Percentiles rank a stretch among this genome's conserved stretches.
Evolutionary conservation across 2,113 vertebrate genomes (phyloP).

Genomic region (Myrmophylax atrothorax): DNA sequence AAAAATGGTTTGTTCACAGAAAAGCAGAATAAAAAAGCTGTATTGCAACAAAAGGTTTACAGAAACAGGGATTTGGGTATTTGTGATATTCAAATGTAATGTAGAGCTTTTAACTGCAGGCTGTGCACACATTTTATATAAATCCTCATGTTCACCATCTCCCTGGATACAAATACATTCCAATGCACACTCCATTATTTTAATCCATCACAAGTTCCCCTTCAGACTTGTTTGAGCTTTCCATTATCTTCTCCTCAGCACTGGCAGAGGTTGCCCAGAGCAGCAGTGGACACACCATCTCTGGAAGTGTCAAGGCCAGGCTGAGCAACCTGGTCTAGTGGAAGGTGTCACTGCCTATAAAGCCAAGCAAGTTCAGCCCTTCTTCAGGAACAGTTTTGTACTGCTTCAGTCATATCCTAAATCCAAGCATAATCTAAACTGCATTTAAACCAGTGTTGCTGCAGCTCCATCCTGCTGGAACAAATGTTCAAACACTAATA

Average conservation of each 20-base stretch:
- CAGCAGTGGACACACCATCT: fast-evolving
- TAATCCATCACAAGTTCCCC: background rate
- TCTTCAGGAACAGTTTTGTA: background rate
- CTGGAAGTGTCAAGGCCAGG: background rate
- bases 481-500: background rate
- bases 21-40: background rate
- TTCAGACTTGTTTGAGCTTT: background rate
- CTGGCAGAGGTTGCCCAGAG: background rate
- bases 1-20: background rate
- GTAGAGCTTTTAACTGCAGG: background rate
- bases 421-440: background rate
- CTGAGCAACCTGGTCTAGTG: fast-evolving
- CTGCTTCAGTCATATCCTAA: background rate
- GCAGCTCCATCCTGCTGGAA: background rate
- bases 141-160: background rate
- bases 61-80: background rate
- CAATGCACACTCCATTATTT: background rate
- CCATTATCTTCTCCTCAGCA: background rate
- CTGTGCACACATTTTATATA: background rate
- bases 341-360: background rate
- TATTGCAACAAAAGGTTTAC: background rate
- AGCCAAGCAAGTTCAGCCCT: background rate
- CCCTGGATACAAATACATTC: background rate
- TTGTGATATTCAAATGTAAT: background rate
- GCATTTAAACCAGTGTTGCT: background rate